Percentiles rank a stretch among this genome's conserved stretches.
phyloP scores from a whole-genome alignment of 2,888 invertebrate species.

The Yponomeuta plumbellus region DNA sequence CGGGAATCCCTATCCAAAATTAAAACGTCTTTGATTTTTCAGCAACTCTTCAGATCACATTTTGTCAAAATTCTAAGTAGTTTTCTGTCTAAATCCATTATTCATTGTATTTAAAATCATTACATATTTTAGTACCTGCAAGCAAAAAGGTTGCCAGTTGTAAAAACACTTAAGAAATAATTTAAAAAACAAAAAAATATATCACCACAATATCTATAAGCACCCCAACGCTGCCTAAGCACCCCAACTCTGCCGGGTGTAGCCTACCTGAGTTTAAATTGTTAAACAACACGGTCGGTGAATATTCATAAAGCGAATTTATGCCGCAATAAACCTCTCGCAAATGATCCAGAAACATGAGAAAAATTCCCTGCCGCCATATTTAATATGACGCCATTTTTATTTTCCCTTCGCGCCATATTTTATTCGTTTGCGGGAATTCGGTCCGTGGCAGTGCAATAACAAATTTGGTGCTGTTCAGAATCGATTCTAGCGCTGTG shows the following conservation, averaged over 20 bases:
- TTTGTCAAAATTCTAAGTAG: no score
- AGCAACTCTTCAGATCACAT: no score
- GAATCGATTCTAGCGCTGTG: not conserved
- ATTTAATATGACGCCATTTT: not conserved
- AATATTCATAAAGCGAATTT: slow-evolving; percentile 69
- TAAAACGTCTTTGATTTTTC: no score
- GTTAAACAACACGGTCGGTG: slow-evolving; percentile 28
- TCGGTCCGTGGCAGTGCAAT: not conserved
- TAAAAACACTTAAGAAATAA: no score
- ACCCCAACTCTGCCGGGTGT: not conserved
- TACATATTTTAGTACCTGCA: no score
- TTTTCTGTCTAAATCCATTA: no score
- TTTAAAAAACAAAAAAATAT: no score
- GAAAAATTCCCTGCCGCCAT: slow-evolving; percentile 2
- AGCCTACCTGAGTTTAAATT: slow-evolving; percentile 1
- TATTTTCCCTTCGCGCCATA: not conserved
- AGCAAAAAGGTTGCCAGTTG: no score
- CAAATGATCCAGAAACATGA: slow-evolving; percentile 14
- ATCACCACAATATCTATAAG: no score
- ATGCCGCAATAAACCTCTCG: slow-evolving; percentile 53
- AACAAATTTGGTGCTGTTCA: not conserved
- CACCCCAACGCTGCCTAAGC: no score
- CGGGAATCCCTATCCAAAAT: no score
- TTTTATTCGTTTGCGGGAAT: not conserved
- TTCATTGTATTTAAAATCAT: no score